Base-by-base conservation (phyloP, 2,797 vertebrate genomes). In the Sebastes trivittatus region DNA sequence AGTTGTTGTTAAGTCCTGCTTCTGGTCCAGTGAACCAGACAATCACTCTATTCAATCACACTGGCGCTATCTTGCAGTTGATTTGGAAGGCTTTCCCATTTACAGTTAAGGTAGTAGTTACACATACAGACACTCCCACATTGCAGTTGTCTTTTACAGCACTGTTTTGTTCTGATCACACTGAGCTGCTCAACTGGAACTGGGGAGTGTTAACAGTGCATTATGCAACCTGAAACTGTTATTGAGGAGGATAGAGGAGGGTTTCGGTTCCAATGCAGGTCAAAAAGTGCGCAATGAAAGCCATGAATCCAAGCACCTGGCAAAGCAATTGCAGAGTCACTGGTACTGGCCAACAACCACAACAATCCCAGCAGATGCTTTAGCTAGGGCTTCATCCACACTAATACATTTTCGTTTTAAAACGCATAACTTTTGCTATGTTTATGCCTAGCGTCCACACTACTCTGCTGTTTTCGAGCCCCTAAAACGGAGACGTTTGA, bases 101-200 rank as follows among this genome's bases (percentile, higher is more conserved):
- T 66, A 32, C n/a, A 69, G 58, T 52, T 38, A 25, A 54, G 34
- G 52, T 32, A 25, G 61, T 9, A 32, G 62, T 59, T 68, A 29
- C 68, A 59, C 70, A 74, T 25, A 34, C 52, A 67, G 62, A 81
- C 78, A 77, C 72, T 55, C 73, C 58, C 25, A 62, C 62, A 58
- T 16, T 16, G 22, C 27, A 68, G 52, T 58, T 11, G 58, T 66
- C 13, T 63, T 78, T 72, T 55, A 81, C 54, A 30, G 36, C 72
- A 69, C 30, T 29, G 11, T 58, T 64, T 52, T 77, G 61, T 75
- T 72, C 20, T 59, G 64, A 71, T 69, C 11, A 20, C 36, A 16
- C 2, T 7, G 25, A 75, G 68, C 71, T 73, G 72, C 75, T 85
- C n/a, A 60, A 75, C 60, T 70, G 60, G 76, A 85, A 80, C 71